These are phyloP conservation scores for Sylvilagus floridanus DNA, from an alignment of 2,797 vertebrate species.

Conservation along the genomic window DNA sequence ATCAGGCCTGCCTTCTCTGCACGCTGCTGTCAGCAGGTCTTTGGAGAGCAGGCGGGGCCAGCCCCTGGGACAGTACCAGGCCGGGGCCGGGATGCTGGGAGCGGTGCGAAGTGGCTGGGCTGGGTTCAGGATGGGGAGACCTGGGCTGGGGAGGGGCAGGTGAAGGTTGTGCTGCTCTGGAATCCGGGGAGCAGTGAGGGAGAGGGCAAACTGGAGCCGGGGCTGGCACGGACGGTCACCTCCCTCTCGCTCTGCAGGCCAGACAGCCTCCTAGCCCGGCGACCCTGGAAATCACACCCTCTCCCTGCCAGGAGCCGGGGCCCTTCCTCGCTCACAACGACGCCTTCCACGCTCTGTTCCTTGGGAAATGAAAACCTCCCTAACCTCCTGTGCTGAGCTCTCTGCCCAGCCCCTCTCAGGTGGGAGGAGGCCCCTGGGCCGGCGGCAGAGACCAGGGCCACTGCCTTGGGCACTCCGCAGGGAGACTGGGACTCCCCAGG, in stretches of 20 bases:
- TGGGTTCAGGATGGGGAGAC: neutral
- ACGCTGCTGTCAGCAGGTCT: neutral
- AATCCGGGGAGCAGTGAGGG: too few species aligned
- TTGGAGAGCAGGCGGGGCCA: neutral
- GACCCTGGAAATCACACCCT: neutral
- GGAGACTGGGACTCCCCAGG: neutral
- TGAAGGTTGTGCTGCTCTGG: too few species aligned
- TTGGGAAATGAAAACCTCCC: neutral
- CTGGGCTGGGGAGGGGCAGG: too few species aligned
- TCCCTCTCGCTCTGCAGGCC: neutral
- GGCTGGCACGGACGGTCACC: neutral
- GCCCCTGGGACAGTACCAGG: neutral
- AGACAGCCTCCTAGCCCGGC: neutral
- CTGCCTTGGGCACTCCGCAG: neutral
- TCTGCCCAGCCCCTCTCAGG: neutral
- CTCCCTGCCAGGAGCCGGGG: neutral
- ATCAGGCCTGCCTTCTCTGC: neutral
- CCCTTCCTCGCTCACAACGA: neutral
- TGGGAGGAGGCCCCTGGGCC: neutral
- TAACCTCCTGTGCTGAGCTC: neutral
- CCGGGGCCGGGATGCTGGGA: neutral
- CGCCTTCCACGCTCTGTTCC: neutral
- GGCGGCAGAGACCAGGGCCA: neutral
- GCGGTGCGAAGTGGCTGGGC: neutral
- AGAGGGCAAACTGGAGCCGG: neutral